Evolutionary conservation across 2,113 vertebrate genomes (phyloP).

Genomic region (Burhinus bistriatus): DNA sequence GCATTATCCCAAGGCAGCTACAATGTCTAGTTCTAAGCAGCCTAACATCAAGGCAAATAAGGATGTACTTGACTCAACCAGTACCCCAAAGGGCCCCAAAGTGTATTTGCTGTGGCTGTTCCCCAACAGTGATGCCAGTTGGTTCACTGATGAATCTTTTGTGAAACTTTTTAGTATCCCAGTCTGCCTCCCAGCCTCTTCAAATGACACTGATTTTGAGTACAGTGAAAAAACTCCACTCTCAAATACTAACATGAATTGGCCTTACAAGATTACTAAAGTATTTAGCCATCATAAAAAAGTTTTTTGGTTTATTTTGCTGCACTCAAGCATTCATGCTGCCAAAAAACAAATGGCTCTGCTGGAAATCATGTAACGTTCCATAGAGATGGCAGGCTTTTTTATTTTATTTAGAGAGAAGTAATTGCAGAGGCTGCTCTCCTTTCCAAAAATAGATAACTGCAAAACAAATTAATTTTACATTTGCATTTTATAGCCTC

Average conservation of each 20-base stretch:
- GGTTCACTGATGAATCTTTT: neutral
- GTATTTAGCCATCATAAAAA: neutral
- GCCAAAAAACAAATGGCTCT: neutral
- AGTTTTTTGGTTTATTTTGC: neutral
- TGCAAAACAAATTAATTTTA: constrained; percentile 15
- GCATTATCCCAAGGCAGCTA: neutral
- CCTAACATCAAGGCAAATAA: neutral
- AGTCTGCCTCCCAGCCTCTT: neutral
- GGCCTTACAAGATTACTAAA: neutral
- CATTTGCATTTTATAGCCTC: neutral
- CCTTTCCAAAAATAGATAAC: constrained; percentile 16
- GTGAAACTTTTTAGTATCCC: neutral
- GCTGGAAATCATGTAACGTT: neutral
- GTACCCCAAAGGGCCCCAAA: neutral
- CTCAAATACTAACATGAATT: neutral
- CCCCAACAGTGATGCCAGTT: neutral
- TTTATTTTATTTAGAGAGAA: neutral
- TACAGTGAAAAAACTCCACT: fast-evolving
- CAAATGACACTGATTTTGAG: neutral
- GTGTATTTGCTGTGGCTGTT: neutral
- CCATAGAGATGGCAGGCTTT: neutral
- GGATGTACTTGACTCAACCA: neutral
- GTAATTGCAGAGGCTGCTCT: neutral
- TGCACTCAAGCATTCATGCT: neutral
- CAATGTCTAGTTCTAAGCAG: neutral